phyloP scores from a whole-genome alignment of 2,888 invertebrate genomes.

The Drosophila nigritarsus region DNA sequence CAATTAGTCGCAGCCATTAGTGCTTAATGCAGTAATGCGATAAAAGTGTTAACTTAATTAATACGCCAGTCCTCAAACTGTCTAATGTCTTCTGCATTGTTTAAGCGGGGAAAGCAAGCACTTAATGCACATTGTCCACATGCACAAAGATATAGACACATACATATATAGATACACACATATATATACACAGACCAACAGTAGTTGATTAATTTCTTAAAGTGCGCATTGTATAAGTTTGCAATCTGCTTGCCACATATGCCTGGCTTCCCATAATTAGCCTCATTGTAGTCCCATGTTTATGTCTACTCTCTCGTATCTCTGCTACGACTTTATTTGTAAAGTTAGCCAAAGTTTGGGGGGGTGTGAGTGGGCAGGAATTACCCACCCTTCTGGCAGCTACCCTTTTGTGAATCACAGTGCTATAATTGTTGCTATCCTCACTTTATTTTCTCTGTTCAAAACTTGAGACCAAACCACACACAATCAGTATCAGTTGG shows the following conservation, averaged over 20 bases:
- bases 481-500: neutral
- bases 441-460: neutral
- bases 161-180: neutral
- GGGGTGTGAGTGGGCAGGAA: neutral
- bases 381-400: constrained; percentile 9
- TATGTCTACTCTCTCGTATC: constrained; percentile 9
- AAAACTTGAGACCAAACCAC: neutral
- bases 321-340: constrained; percentile 15
- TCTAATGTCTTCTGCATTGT: constrained; percentile 4
- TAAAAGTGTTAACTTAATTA: constrained; percentile 72
- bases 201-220: constrained; percentile 44
- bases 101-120: neutral
- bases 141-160: neutral
- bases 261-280: constrained; percentile 72
- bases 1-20: constrained; percentile 69
- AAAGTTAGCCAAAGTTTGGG: constrained; percentile 58
- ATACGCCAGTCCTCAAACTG: constrained; percentile 34
- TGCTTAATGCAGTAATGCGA: constrained; percentile 52
- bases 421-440: constrained; percentile 1
- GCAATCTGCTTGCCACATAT: constrained; percentile 55
- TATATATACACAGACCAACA: neutral
- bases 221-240: constrained; percentile 52
- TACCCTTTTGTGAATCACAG: constrained; percentile 32
- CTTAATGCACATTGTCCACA: constrained; percentile 20
- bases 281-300: constrained; percentile 57